Conservation (phyloP, 2,113 vertebrate species). For the Dicrurus megarhynchus region DNA sequence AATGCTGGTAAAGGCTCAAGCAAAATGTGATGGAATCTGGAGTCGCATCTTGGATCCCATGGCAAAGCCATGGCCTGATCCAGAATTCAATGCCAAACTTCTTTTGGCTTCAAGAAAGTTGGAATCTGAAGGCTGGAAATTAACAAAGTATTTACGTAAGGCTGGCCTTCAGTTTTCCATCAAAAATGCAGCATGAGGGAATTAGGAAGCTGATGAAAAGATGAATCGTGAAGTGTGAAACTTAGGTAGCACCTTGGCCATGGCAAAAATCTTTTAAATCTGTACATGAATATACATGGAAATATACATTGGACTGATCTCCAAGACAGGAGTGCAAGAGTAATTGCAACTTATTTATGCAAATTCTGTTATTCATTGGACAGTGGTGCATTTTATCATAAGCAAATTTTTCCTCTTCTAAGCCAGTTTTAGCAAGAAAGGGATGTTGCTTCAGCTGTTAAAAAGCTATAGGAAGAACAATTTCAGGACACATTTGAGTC, state of each 20-base stretch:
- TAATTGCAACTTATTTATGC: conserved; percentile 45
- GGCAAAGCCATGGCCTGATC: background rate
- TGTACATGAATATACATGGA: background rate
- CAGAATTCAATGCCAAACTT: background rate
- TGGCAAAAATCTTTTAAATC: background rate
- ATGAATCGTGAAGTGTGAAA: background rate
- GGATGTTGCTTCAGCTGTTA: conserved; percentile 1
- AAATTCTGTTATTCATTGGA: conserved; percentile 6
- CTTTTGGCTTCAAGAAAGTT: background rate
- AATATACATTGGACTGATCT: background rate
- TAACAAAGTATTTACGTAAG: background rate
- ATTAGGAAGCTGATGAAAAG: background rate
- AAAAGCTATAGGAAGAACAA: background rate
- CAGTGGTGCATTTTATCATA: background rate
- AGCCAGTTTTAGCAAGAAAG: conserved; percentile 18
- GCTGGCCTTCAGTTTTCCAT: background rate
- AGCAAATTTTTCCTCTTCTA: conserved; percentile 24
- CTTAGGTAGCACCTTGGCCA: background rate
- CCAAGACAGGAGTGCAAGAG: background rate
- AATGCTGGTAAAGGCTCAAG: background rate
- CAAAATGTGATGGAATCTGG: background rate
- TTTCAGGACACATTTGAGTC: background rate
- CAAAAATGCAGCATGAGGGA: background rate
- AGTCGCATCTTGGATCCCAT: background rate
- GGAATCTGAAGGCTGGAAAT: background rate